Percentiles rank a stretch among this genome's conserved stretches.
Conservation (phyloP, 2,113 vertebrate species). For the Otolemur garnettii region DNA sequence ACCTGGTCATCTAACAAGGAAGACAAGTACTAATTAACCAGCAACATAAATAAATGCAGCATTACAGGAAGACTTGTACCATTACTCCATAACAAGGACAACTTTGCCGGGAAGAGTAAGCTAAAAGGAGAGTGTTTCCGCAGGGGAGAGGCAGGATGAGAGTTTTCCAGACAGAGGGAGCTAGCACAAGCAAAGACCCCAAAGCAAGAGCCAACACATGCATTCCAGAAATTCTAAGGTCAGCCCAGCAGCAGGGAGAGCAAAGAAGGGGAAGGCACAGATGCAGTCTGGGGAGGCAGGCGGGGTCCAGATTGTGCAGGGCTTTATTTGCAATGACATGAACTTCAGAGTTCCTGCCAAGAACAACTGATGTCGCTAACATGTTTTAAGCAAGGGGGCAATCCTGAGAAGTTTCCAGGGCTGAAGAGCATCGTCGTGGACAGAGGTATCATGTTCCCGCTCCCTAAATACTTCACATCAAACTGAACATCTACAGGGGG, state of each 20-base stretch:
- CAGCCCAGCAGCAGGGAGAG: neutral
- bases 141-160: neutral
- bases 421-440: neutral
- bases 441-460: neutral
- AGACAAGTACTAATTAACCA: neutral
- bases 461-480: neutral
- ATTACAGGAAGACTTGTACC: neutral
- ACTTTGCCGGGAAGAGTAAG: neutral
- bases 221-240: neutral
- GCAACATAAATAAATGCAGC: neutral
- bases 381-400: neutral
- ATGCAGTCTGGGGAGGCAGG: neutral
- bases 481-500: neutral
- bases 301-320: no score
- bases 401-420: neutral
- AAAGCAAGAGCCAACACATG: neutral
- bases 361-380: neutral
- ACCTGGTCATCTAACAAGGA: neutral
- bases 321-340: neutral
- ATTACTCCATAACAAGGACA: neutral
- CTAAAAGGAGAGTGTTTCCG: neutral
- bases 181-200: neutral
- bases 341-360: neutral
- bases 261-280: accelerated
- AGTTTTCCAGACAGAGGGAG: neutral